Base-by-base conservation (phyloP, 2,797 vertebrate species). In the Peromyscus eremicus region DNA sequence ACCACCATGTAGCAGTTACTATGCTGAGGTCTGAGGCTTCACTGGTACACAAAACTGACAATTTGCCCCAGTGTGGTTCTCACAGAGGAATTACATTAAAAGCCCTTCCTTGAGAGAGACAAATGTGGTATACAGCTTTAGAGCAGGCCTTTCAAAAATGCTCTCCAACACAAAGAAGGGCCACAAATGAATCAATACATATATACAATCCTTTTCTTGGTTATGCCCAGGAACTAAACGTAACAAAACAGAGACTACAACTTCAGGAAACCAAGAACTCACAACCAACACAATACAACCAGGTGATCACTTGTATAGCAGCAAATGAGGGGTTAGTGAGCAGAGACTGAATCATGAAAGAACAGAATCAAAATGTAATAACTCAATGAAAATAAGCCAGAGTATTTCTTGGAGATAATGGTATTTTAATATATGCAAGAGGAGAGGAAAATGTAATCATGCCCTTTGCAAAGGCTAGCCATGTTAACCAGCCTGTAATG, bases 331-430 rank as follows among this genome's bases (percentile, higher is more conserved):
- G 25, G 4, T 5, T 29, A 57, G 11, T 77, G 43, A 92, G 3
- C 19, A 81, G 32, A 23, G 25, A 60, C 11, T 96, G 52, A 10
- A 37, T 13, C 43, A 17, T 16, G 27, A 89, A 34, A 46, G 2
- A n/a, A 19, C 13, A 64, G 70, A 92, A 95, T 92, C 37, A 46
- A 92, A 96, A 89, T 34, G 43, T 21, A 68, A 5, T 55, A 77
- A 43, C 73, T 89, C 23, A 27, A 19, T 46, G 90, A 84, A 92
- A 62, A 27, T 43, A 76, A 96, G 32, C 1, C 49, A 92, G 73
- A 80, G 71, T 4, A 1, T 5, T 70, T 55, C 77, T 62, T 70
- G 43, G 34, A 66, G 23, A 73, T 43, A 73, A 77, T 19, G 23
- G 9, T 10, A 52, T 89, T 94, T 91, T 32, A 90, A 55, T 34